Conservation (phyloP, 1,140 invertebrate species). For the Ridgeia piscesae region DNA sequence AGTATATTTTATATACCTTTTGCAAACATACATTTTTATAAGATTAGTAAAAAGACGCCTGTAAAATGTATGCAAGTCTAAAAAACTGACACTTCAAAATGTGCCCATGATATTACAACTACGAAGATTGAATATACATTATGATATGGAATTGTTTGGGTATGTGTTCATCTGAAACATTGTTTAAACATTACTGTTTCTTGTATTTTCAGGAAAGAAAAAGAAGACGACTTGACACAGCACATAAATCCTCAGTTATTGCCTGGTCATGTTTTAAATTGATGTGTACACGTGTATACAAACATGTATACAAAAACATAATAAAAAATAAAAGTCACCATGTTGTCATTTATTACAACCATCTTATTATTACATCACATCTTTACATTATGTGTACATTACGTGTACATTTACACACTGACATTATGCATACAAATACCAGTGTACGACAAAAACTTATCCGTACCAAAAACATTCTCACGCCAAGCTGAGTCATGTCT, state of each 20-base stretch:
- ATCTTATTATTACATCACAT: not conserved
- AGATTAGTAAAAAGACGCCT: too few species aligned
- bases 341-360: conserved; percentile 6
- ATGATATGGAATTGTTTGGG: not conserved
- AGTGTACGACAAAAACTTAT: not conserved
- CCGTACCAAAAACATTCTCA: not conserved
- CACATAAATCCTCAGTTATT: not conserved
- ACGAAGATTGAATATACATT: not conserved
- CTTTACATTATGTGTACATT: not conserved
- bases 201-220: not conserved
- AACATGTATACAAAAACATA: not conserved
- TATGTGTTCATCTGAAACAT: not conserved
- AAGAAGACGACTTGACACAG: not conserved
- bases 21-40: too few species aligned
- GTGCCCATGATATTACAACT: not conserved
- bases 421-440: not conserved
- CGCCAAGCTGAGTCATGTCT: not conserved
- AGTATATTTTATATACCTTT: too few species aligned
- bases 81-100: not conserved
- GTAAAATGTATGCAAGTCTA: too few species aligned
- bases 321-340: not conserved
- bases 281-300: not conserved
- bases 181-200: not conserved
- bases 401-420: not conserved
- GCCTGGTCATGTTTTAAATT: not conserved